phyloP scores from a whole-genome alignment of 2,888 invertebrate genomes.

The Macrophya annulata region DNA sequence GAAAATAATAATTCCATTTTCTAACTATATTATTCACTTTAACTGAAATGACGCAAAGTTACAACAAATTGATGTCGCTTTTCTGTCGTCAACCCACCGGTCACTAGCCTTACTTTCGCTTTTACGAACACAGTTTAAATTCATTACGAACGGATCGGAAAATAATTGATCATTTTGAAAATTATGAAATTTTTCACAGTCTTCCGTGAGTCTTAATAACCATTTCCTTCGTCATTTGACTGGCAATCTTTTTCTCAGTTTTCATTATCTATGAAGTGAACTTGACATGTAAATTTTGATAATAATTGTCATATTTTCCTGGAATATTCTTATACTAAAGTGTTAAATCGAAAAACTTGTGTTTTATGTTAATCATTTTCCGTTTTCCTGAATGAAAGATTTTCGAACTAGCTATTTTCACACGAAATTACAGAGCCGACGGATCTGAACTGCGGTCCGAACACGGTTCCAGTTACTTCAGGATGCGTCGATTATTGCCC shows the following conservation, averaged over 20 bases:
- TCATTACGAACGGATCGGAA: no score
- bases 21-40: no score
- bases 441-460: neutral
- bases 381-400: neutral
- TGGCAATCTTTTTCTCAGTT: neutral
- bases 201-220: neutral
- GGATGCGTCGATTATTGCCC: slow-evolving; percentile 1
- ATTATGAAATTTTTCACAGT: neutral
- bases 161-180: neutral
- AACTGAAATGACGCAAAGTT: no score
- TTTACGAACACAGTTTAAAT: neutral
- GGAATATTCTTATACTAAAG: neutral
- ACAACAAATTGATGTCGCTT: neutral
- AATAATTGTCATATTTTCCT: neutral
- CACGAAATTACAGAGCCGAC: neutral
- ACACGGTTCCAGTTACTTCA: neutral
- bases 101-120: neutral
- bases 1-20: no score
- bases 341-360: neutral
- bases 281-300: neutral
- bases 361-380: neutral
- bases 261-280: neutral
- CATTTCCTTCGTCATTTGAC: no score
- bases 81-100: neutral
- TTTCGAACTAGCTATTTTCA: neutral